Evolutionary conservation across 2,888 invertebrate species (phyloP), one percentile per base, ranked within the genome.

Genomic region (Epistrophella euchroma): DNA sequence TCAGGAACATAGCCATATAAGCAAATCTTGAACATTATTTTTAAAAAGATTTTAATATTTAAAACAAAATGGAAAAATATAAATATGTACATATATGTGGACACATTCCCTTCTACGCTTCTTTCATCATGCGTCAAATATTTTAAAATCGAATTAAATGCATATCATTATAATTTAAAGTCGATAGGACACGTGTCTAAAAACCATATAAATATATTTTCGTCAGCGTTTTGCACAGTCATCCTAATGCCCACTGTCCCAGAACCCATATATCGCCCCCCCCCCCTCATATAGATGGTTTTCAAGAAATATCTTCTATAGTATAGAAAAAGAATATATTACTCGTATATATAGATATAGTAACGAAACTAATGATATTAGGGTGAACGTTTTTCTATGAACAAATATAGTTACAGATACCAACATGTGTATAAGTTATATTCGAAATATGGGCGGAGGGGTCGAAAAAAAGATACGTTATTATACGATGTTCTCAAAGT

Each of bases 321-420:
- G 19, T 1, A 2, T 2, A 50, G 2, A 50, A 50, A 50, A 50
- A 50, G 2, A 50, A 15, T 25, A 25, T 25, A 32, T 6, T 25
- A 19, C 7, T 9, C 4, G 2, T 4, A 4, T 43, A n/a, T 2
- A 9, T 45, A 45, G 17, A 4, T 4, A 4, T 4, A 72, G 71
- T 84, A 84, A 71, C 84, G 74, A 80, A 84, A 84, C 84, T 84
- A 84, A 84, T 84, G 75, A 80, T 68, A n/a, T n/a, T n/a, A 73
- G 68, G 79, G 52, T 66, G 50, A 50, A 66, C 11, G 68, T 74
- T 71, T 47, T 52, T 64, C 68, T 52, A 66, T 52, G 2, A 56
- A 25, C 28, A 35, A 58, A 71, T 35, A 32, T 6, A 4, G 2
- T 40, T 19, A 68, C 43, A 47, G 13, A 70, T 32, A 43, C 28